These are phyloP conservation scores for Eristalis arbustorum DNA, from an alignment of 2,888 invertebrate genomes.

Conservation along the genomic window DNA sequence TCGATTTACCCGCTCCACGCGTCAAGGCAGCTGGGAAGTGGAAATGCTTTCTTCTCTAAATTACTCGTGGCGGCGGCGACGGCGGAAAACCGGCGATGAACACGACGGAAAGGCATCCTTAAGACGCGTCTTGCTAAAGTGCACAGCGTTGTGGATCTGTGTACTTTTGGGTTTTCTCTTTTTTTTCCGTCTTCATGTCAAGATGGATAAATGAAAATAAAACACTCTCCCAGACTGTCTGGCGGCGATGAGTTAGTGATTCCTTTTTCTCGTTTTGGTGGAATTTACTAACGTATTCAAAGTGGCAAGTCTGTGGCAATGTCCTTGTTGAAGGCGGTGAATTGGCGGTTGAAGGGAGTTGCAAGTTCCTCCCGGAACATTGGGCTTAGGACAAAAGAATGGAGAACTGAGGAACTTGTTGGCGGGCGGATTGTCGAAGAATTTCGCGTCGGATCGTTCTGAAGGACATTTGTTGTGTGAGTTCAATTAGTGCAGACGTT, in stretches of 20 bases:
- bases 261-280: background rate
- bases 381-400: too few species aligned
- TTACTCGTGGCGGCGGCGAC: constrained; percentile 17
- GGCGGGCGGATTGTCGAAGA: too few species aligned
- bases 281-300: background rate
- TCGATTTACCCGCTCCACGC: constrained; percentile 37
- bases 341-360: too few species aligned
- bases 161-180: background rate
- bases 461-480: too few species aligned
- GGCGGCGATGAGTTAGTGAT: constrained; percentile 24
- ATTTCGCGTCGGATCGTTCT: too few species aligned
- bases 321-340: too few species aligned
- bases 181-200: background rate
- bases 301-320: background rate
- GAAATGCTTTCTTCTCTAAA: constrained; percentile 46
- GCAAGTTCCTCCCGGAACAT: too few species aligned
- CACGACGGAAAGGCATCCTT: constrained; percentile 28
- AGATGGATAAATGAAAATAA: constrained; percentile 39
- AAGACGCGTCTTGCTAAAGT: constrained; percentile 47
- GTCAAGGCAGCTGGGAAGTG: background rate
- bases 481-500: too few species aligned
- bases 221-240: constrained; percentile 65
- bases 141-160: background rate
- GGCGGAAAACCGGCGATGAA: background rate
- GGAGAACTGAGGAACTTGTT: too few species aligned